Base-by-base conservation (phyloP, 2,797 vertebrate genomes). In the Hirundo rustica region DNA sequence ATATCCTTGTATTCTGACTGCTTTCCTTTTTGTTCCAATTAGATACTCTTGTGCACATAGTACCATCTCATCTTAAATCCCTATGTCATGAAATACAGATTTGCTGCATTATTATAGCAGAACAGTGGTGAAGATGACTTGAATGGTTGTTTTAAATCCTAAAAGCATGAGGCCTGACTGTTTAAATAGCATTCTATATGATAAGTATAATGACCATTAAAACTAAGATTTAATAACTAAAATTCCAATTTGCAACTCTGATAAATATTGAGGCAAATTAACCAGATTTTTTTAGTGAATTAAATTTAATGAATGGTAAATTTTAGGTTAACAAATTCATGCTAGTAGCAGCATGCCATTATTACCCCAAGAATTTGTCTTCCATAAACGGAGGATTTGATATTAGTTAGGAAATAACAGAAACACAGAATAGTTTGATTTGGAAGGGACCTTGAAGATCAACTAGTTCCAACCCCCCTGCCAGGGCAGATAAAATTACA, bases 141-240 rank as follows among this genome's bases (percentile, higher is more conserved):
- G 45, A 70, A 77, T 66, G 18, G 44, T 58, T 82, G 22, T 68
- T 91, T 89, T 76, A 62, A 88, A 78, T 36, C 64, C 57, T 25
- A 48, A 93, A 93, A 96, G 54, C 72, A 60, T 3, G 9, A 74
- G 19, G 48, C 17, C 48, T 68, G 57, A 40, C 55, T 88, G 61
- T 65, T 81, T 72, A 76, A 96, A 79, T 30, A 83, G 17, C 48
- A 48, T 75, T 92, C 86, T 73, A 53, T 89, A 53, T 51, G 12
- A 3, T 18, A 57, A 89, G 13, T 30, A 61, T 51, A 89, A 67
- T 74, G 32, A 70, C 32, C 48, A 74, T 54, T 89, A 75, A 92
- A 95, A 77, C n/a, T 36, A 85, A 70, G 51, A 85, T 72, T 70
- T 88, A 89, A 61, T 75, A 90, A 83, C 57, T 74, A 78, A 93